Evolutionary conservation across 2,797 vertebrate genomes (phyloP).

Genomic region (Gallinago solitaria): DNA sequence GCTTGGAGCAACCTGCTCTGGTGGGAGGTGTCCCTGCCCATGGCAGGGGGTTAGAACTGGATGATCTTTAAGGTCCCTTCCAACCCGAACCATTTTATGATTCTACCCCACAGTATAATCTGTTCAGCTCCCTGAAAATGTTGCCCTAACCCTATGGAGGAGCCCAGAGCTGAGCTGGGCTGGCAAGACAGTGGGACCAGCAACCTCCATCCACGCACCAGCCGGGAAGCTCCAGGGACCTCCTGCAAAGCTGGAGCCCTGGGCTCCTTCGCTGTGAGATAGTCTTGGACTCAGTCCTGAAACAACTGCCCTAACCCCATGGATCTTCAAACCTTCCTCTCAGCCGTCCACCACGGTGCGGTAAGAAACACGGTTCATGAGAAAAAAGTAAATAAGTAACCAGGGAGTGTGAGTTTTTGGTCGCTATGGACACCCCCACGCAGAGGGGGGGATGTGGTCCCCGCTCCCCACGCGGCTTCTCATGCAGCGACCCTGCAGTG

Average conservation of each 20-base stretch:
- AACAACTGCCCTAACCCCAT: not conserved
- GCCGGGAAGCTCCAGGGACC: not conserved
- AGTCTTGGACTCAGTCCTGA: not conserved
- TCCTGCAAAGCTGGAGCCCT: not conserved
- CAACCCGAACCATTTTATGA: no score
- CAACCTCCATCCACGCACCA: accelerated
- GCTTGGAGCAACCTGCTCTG: no score
- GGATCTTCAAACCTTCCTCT: not conserved
- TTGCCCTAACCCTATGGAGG: not conserved
- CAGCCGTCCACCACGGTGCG: accelerated
- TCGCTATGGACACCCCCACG: accelerated
- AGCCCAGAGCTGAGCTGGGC: not conserved
- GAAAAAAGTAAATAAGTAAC: not conserved
- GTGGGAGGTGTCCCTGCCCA: no score
- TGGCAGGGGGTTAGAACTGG: no score
- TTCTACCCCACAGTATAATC: not conserved
- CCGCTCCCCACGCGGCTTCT: not conserved
- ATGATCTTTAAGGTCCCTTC: no score
- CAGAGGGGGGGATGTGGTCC: not conserved
- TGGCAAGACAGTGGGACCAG: not conserved
- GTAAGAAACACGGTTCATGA: not conserved
- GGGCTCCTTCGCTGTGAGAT: not conserved
- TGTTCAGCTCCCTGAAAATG: not conserved
- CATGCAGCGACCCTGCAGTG: not conserved
- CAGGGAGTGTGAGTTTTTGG: not conserved